Percentiles rank a stretch among this genome's conserved stretches.
Evolutionary conservation across 2,113 vertebrate species (phyloP).

Genomic region (Trogon surrucura): DNA sequence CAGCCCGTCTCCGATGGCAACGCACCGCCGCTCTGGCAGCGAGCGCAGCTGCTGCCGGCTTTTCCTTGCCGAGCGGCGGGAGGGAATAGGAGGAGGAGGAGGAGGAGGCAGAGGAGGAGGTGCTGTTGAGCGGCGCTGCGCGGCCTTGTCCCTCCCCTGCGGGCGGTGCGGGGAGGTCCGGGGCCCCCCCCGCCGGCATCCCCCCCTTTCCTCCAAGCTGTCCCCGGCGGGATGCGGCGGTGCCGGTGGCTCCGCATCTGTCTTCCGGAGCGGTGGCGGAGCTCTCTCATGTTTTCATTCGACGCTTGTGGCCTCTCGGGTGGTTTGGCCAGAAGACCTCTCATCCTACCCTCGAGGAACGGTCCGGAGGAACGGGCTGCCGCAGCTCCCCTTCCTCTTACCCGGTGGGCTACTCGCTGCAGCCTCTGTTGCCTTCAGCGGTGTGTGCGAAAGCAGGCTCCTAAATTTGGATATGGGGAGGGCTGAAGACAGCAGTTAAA

Average conservation of each 20-base stretch:
- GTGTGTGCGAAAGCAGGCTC: neutral
- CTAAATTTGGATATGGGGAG: neutral
- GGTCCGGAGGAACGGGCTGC: neutral
- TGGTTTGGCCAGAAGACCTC: neutral
- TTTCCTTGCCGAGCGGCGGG: slow-evolving; percentile 13
- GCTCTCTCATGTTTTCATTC: neutral
- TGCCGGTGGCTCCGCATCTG: no score
- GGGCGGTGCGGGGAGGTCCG: neutral
- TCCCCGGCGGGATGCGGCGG: no score
- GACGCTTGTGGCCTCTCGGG: neutral
- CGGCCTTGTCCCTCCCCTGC: neutral
- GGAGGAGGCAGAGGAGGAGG: neutral
- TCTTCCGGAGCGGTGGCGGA: neutral
- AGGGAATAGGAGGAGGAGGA: neutral
- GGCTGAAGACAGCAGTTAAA: neutral
- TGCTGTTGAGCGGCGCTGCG: neutral
- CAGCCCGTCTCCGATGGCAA: neutral
- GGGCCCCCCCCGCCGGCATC: no score
- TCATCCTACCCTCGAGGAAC: accelerated
- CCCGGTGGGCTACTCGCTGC: neutral
- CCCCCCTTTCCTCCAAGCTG: neutral
- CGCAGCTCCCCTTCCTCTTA: neutral
- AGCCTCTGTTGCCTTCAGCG: no score
- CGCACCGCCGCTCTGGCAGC: neutral
- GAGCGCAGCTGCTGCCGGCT: neutral